These are phyloP conservation scores for Hephaestus fuliginosus DNA, from an alignment of 2,797 vertebrate species.

Conservation along the genomic window DNA sequence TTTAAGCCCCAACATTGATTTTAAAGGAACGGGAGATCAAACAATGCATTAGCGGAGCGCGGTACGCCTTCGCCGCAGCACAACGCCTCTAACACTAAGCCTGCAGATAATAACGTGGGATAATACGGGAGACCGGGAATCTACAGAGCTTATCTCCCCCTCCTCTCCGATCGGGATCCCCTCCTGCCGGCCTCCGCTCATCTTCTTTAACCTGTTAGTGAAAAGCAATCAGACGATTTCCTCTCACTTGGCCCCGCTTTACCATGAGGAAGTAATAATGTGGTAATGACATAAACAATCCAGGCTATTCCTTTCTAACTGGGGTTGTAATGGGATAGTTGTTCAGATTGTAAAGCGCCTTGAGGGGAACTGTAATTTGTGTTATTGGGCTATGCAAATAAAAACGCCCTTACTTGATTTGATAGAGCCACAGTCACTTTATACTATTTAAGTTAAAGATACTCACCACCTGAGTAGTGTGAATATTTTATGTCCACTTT, in stretches of 20 bases:
- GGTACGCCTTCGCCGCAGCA: slow-evolving; percentile 3
- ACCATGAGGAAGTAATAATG: background rate
- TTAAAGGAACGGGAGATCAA: slow-evolving; percentile 35
- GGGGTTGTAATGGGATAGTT: background rate
- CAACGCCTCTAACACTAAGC: slow-evolving; percentile 44
- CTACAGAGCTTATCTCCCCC: slow-evolving; percentile 50
- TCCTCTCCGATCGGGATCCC: slow-evolving; percentile 26
- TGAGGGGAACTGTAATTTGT: no score
- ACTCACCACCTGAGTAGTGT: background rate
- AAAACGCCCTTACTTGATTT: no score
- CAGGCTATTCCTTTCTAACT: background rate
- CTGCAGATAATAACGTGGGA: slow-evolving; percentile 54
- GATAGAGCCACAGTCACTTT: background rate
- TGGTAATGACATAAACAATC: background rate
- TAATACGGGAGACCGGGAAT: slow-evolving; percentile 56
- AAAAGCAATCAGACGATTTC: slow-evolving; percentile 14
- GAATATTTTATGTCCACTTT: background rate
- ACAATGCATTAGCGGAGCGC: slow-evolving; percentile 50
- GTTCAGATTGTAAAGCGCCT: no score
- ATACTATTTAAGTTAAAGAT: background rate
- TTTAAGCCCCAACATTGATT: slow-evolving; percentile 35
- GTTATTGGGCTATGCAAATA: no score
- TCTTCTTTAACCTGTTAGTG: slow-evolving; percentile 54
- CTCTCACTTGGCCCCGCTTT: slow-evolving; percentile 1
- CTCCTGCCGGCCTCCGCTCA: slow-evolving; percentile 24